Evolutionary conservation across 2,797 vertebrate genomes (phyloP).

Genomic region (Anguilla marmorata): DNA sequence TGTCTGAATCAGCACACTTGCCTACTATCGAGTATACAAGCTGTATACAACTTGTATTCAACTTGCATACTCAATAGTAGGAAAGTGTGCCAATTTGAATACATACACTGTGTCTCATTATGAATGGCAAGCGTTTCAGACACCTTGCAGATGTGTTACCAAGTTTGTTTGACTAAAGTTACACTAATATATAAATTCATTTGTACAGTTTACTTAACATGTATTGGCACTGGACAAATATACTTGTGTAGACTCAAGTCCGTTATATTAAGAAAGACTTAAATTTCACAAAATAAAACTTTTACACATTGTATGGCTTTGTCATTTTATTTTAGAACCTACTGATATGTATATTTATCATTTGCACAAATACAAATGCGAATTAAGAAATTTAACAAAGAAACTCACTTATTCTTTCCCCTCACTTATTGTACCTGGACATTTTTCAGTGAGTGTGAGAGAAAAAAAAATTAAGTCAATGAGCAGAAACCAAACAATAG

Average conservation of each 20-base stretch:
- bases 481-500: constrained; percentile 21
- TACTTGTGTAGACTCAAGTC: background rate
- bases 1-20: too few species aligned
- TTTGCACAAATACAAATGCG: constrained; percentile 16
- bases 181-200: background rate
- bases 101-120: background rate
- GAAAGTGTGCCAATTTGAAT: too few species aligned
- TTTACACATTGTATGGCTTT: background rate
- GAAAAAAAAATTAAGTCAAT: constrained; percentile 25
- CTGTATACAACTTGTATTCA: too few species aligned
- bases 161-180: background rate
- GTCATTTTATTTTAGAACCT: constrained; percentile 11
- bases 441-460: background rate
- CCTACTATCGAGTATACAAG: too few species aligned
- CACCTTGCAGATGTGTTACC: background rate
- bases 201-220: background rate
- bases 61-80: too few species aligned
- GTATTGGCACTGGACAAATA: background rate
- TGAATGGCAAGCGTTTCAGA: background rate
- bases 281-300: background rate
- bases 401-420: constrained; percentile 4
- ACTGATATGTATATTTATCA: constrained; percentile 12
- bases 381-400: constrained; percentile 15
- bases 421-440: constrained; percentile 38
- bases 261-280: background rate